Evolutionary conservation across 2,888 invertebrate genomes (phyloP), one percentile per base, ranked within the genome.

Genomic region (Hypomecis atomaria): DNA sequence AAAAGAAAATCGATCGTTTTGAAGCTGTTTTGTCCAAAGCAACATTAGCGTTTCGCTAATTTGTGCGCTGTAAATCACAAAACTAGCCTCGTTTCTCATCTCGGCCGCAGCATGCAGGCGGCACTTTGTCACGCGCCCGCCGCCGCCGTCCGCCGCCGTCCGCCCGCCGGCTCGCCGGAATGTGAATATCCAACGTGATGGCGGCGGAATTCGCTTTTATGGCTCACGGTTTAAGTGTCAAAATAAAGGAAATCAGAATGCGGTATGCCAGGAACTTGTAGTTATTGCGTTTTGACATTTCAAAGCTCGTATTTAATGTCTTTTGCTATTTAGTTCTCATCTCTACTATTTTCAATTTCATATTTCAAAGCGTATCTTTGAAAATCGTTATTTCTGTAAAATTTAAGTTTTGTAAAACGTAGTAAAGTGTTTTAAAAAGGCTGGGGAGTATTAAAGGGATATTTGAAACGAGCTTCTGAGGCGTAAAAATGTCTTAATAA

Each of bases 21-120:
- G n/a, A n/a, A n/a, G n/a, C n/a, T n/a, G n/a, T n/a, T 43, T 43
- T 6, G n/a, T 11, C 11, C 11, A 43, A 11, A 43, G 11, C 11
- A 4, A 43, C n/a, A 43, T 11, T 49, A 11, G n/a, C n/a, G 6
- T 49, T 49, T 49, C n/a, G 38, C 38, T 52, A 52, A 52, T 38
- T 37, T 8, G 38, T 52, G 37, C 33, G 50, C 37, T 38, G 45
- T 52, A 45, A 62, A 57, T 62, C 45, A 57, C 37, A 56, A 23
- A 62, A 62, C 56, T 45, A 52, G 45, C 56, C 40, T 45, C 7
- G 52, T 62, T 45, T 34, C 49, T 62, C 52, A 57, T n/a, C 23
- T 23, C 52, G 52, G 36, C 6, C n/a, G 34, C 23, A 5, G 23
- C 23, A 23, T 23, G 23, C 23, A 23, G 23, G 23, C 23, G 23